Evolutionary conservation across 2,113 vertebrate genomes (phyloP).

Genomic region (Prionailurus viverrinus): DNA sequence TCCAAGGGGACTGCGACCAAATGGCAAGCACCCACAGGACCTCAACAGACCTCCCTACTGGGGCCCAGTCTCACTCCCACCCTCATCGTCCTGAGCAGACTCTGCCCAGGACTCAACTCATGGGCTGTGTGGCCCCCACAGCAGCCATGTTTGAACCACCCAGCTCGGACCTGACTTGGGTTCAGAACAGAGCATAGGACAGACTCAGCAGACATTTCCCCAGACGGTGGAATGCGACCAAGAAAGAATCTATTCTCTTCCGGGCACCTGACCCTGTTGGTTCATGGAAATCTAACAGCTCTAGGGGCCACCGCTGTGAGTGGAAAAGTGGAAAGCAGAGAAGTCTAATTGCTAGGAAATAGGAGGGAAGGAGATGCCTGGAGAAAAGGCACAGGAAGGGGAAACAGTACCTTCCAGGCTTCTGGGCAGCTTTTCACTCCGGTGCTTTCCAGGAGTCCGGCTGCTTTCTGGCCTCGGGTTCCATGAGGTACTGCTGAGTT

Average conservation of each 20-base stretch:
- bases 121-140: background rate
- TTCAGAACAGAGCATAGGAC: background rate
- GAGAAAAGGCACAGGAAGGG: background rate
- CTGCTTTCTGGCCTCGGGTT: background rate
- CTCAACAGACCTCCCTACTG: background rate
- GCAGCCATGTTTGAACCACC: background rate
- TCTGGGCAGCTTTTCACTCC: background rate
- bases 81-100: background rate
- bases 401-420: background rate
- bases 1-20: background rate
- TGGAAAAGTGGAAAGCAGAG: background rate
- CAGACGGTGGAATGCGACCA: background rate
- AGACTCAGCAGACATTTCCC: background rate
- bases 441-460: background rate
- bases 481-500: background rate
- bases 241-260: background rate
- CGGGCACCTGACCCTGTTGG: background rate
- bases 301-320: background rate
- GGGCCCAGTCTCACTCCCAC: background rate
- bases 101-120: background rate
- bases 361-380: background rate
- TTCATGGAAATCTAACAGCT: background rate
- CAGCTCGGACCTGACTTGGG: background rate
- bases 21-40: background rate
- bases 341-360: background rate